A percentile compares a stretch with the other conserved stretches of the same genome.
Conservation (phyloP, 2,113 vertebrate genomes). For the Rhynchopsitta pachyrhyncha region DNA sequence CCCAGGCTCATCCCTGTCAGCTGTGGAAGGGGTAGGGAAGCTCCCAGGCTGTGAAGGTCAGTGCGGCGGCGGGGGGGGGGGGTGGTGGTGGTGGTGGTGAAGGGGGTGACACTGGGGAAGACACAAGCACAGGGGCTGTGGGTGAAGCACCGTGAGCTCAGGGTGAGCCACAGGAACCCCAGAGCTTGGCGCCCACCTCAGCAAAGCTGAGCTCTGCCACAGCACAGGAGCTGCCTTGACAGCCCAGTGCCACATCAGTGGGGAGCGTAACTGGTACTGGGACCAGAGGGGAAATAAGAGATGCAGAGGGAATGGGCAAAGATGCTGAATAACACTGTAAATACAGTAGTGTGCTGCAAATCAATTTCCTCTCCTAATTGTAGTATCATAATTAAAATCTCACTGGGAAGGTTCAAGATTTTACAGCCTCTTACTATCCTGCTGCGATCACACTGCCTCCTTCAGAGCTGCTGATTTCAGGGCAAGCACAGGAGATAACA, state of each 20-base stretch:
- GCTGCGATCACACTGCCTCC: neutral
- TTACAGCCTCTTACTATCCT: neutral
- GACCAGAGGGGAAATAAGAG: neutral
- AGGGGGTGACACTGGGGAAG: neutral
- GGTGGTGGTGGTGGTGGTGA: too few relatives aligned
- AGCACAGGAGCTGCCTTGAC: neutral
- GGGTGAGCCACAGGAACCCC: neutral
- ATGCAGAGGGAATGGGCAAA: neutral
- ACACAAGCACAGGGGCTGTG: neutral
- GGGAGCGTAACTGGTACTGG: neutral
- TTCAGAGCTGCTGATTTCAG: neutral
- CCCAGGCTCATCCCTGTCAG: neutral
- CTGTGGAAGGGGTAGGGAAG: neutral
- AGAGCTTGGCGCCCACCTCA: fast-evolving
- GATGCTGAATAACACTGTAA: neutral
- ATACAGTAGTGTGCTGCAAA: neutral
- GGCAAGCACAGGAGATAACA: fast-evolving
- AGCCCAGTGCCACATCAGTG: neutral
- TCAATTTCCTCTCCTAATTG: neutral
- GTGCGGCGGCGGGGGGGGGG: fast-evolving
- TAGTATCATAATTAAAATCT: neutral
- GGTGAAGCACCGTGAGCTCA: fast-evolving
- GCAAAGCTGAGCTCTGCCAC: neutral
- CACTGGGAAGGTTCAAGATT: neutral
- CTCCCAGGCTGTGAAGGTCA: neutral